Base-by-base conservation (phyloP, 2,888 invertebrate genomes). In the Agonopterix subpropinquella region DNA sequence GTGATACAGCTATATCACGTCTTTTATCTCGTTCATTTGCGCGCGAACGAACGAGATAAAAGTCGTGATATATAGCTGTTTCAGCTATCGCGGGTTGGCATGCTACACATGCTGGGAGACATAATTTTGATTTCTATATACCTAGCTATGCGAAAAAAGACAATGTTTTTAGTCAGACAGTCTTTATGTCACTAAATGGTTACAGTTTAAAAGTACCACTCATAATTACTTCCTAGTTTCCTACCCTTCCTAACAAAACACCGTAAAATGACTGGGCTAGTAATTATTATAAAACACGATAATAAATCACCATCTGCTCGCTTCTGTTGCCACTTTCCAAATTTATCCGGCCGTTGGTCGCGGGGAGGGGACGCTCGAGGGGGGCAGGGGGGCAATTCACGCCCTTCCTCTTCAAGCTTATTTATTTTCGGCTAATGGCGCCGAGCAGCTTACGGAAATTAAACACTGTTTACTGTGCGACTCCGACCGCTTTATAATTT, bases 301-400 rank as follows among this genome's bases (percentile, higher is more conserved):
- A 79, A 85, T 86, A 86, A 84, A 86, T 86, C 83, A 83, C 76
- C 83, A 84, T 83, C 83, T 84, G 80, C 68, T 67, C 75, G 75
- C 78, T 78, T 74, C 78, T 81, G 80, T 80, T 80, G 76, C 75
- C 78, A 77, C 80, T 82, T 77, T 75, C 78, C 47, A 43, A 47
- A 47, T 47, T 47, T 47, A 43, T 80, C 77, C 74, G 65, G 63
- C 55, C 65, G 61, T 47, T 43, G 41, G 45, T 11, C 8, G 37
- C 54, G 57, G 50, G 48, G 46, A 18, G 57, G 50, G 48, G 46
- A 18, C 51, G 50, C 41, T 44, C 45, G 53, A 49, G 44, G 47
- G 28, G 28, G 5, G 7, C 5, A 54, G 67, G 70, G 66, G 62
- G 74, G 70, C 65, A 63, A 70, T 76, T 71, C 74, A 70, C 78